Base-by-base conservation (phyloP, 2,113 vertebrate species). In the Thalassoma bifasciatum region DNA sequence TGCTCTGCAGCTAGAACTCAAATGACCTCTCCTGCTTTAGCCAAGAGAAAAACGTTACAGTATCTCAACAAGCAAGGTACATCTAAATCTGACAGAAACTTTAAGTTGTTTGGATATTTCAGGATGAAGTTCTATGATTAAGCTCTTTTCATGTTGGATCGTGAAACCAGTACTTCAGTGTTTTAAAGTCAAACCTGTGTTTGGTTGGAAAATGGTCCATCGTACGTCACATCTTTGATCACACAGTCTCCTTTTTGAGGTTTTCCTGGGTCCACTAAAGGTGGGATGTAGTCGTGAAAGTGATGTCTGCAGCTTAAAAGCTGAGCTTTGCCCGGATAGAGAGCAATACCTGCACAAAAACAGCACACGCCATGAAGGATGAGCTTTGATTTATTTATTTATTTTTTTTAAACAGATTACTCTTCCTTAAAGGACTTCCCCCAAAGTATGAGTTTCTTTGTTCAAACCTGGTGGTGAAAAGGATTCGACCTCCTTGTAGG, bases 281-380 rank as follows among this genome's bases (percentile, higher is more conserved):
- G 94, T 0, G 95, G 96, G 68, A 99, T 95, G 88, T 95, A 89
- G 89, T 96, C 94, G 0, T 99, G 97, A 83, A 90, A 93, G 79
- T 98, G 90, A 80, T 99, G 98, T 50, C 85, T 94, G 86, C 98
- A 99, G 93, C 96, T 96, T 50, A 99, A 88, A 79, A 99, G 88
- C 78, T 67, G 90, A 71, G 98, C 98, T 53, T 92, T 95, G 21
- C 95, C 96, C 0, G 95, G 98, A 57, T 95, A 99, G 40, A 99
- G 92, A 65, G 96, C 96, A 56, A 99, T 98, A 68, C 98, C 98
- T 99, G 89, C 37, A 8, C 19, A 51, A 19, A 66, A n/a, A n/a
- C n/a, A n/a, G n/a, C n/a, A n/a, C n/a, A n/a, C n/a, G n/a, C n/a
- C n/a, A n/a, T n/a, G n/a, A n/a, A n/a, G n/a, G n/a, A n/a, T n/a